Conservation (phyloP, 2,888 invertebrate species). For the Tipula confusa region DNA sequence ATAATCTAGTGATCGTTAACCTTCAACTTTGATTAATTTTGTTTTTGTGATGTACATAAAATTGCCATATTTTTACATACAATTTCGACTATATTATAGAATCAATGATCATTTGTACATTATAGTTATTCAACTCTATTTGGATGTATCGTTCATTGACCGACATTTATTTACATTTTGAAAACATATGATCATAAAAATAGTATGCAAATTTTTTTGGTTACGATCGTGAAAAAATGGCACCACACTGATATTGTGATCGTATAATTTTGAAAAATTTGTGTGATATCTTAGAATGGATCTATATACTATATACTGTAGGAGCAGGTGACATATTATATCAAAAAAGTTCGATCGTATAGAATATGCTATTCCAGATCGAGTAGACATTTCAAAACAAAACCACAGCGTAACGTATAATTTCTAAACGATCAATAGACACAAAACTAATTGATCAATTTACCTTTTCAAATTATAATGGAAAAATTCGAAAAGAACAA, state of each 20-base stretch:
- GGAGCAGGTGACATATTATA: too few species aligned
- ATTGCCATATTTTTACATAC: constrained; percentile 8
- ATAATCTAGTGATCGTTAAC: background rate
- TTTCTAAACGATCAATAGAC: background rate
- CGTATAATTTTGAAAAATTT: too few species aligned
- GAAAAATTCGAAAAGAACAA: background rate
- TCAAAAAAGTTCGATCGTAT: background rate
- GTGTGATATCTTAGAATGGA: too few species aligned
- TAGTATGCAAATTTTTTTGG: background rate
- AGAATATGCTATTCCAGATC: too few species aligned
- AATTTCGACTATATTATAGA: background rate
- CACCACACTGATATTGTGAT: too few species aligned
- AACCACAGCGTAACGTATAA: background rate
- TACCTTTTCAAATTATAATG: background rate
- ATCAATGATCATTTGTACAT: background rate
- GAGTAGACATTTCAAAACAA: background rate
- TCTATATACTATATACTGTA: too few species aligned
- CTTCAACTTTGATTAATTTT: background rate
- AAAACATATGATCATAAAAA: background rate
- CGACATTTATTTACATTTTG: background rate
- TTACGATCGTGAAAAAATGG: background rate
- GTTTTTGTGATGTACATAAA: background rate
- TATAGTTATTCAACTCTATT: background rate
- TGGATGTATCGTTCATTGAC: background rate
- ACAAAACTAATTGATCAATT: constrained; percentile 13